Evolutionary conservation across 2,797 vertebrate species (phyloP).

Genomic region (Dendrocincla fuliginosa): DNA sequence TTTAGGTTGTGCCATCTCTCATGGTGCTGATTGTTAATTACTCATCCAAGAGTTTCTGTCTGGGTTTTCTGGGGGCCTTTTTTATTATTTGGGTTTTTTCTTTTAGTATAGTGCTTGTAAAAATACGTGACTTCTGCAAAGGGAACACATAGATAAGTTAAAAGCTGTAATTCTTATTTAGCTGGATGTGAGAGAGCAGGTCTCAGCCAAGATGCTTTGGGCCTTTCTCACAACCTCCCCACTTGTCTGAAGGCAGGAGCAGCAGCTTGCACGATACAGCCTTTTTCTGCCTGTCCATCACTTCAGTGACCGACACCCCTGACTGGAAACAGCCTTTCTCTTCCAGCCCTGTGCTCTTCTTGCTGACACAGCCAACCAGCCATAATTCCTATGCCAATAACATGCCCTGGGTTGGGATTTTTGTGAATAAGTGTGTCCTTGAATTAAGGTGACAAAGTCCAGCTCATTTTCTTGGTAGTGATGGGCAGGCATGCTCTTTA

Average conservation of each 20-base stretch:
- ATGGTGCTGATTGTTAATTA: background rate
- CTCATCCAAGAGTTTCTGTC: background rate
- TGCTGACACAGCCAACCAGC: background rate
- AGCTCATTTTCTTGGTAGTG: background rate
- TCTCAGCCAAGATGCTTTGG: background rate
- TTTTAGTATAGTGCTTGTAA: background rate
- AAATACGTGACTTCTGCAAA: background rate
- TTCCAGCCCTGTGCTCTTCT: background rate
- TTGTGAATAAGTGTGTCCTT: background rate
- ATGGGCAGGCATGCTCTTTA: background rate
- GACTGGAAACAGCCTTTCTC: background rate
- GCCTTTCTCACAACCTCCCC: background rate
- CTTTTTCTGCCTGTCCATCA: background rate
- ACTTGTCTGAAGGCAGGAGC: background rate
- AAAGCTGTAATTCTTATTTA: background rate
- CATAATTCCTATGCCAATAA: background rate
- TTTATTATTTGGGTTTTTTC: background rate
- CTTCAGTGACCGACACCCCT: background rate
- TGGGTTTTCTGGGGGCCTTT: background rate
- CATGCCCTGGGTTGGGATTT: accelerated
- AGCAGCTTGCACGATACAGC: accelerated
- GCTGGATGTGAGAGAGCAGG: background rate
- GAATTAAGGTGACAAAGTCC: background rate
- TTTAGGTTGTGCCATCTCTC: background rate
- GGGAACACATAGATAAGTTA: background rate